Base-by-base conservation (phyloP, 2,888 invertebrate genomes). In the Hypselothyrea guttata region DNA sequence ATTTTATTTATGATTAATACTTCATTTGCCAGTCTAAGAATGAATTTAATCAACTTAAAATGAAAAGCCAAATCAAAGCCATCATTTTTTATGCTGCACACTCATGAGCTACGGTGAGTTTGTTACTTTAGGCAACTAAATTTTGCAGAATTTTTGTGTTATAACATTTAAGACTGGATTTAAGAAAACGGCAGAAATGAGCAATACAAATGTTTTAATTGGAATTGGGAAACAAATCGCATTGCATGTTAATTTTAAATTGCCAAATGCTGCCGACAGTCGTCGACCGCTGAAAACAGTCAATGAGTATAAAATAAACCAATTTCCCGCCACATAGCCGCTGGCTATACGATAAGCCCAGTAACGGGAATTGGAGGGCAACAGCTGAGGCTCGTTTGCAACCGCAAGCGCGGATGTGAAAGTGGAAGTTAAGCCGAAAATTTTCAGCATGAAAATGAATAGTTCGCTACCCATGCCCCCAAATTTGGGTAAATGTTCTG, bases 261-360 rank as follows among this genome's bases (percentile, higher is more conserved):
- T 52, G 49, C 42, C 79, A 55, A 58, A 79, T 60, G 57, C 40
- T 73, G 54, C 52, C 47, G 47, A 49, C 52, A 49, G 51, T 18
- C 38, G 11, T 5, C 42, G 16, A 37, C 38, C 28, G 22, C 40
- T 42, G 40, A 51, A 33, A 60, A 52, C 73, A 63, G 53, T 75
- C 83, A 61, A 79, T 83, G 60, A 53, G 58, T 62, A 79, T 75
- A 70, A 85, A 83, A 79, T 79, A 79, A 79, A 85, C 84, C 85
- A 85, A 85, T 79, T 85, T 85, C 57, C 73, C 58, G 54, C 66
- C 73, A 61, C 83, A 82, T 71, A 60, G 75, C 75, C 61, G 42
- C 31, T 44, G 79, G 83, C 58, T 59, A 56, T 62, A 51, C 31
- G 30, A 28, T 46, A 12, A 11, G 16, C 15, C 8, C 1, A 8